Percentiles rank a stretch among this genome's conserved stretches.
These are phyloP conservation scores for Cataglyphis altisquamis DNA, from an alignment of 2,888 invertebrate species.

Conservation along the genomic window DNA sequence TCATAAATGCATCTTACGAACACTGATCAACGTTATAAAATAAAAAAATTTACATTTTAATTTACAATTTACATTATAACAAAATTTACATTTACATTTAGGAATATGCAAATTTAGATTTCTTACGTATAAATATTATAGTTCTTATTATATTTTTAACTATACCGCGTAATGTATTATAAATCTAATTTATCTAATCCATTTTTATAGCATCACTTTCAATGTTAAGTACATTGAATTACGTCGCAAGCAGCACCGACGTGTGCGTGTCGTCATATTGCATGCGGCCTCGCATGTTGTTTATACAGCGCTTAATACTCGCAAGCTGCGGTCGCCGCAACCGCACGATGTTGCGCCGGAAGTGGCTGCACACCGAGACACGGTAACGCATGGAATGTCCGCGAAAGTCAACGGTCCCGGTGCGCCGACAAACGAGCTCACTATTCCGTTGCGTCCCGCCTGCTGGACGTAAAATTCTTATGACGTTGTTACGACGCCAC, in stretches of 20 bases:
- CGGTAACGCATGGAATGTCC: constrained; percentile 34
- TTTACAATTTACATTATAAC: no score
- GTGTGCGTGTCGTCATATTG: constrained; percentile 60
- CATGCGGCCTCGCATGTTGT: constrained; percentile 57
- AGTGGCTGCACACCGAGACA: constrained; percentile 49
- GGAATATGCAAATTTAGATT: background rate
- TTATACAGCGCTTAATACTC: constrained; percentile 63
- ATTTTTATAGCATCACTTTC: constrained; percentile 12
- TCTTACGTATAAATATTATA: constrained; percentile 35
- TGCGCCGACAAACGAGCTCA: constrained; percentile 8
- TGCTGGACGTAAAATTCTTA: constrained; percentile 47
- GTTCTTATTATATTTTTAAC: constrained; percentile 5
- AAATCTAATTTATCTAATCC: constrained; percentile 13
- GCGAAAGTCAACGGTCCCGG: constrained; percentile 20
- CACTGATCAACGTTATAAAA: background rate
- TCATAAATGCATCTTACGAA: background rate
- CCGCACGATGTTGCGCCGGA: constrained; percentile 59
- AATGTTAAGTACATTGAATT: constrained; percentile 26
- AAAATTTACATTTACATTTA: no score
- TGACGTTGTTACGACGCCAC: constrained; percentile 19
- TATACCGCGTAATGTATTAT: background rate
- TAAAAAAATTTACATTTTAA: background rate
- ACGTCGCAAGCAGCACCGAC: constrained; percentile 18
- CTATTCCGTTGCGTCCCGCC: constrained; percentile 22
- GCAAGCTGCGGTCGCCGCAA: constrained; percentile 60